A percentile compares a stretch with the other conserved stretches of the same genome.
phyloP scores from a whole-genome alignment of 2,888 invertebrate genomes.

The Arrhopalites spinosus region DNA sequence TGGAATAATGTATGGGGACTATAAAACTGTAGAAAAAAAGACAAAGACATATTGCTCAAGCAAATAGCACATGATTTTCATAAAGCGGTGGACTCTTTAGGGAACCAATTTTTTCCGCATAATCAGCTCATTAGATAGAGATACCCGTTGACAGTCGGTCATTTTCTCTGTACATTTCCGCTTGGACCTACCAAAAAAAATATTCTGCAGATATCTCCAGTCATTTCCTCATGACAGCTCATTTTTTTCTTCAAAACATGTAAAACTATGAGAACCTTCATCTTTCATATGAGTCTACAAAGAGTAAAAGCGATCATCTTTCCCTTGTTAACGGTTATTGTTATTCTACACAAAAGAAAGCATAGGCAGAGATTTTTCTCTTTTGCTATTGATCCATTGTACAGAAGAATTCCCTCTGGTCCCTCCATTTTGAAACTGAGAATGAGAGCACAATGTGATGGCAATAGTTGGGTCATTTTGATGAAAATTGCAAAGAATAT shows the following conservation, averaged over 20 bases:
- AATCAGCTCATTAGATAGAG: conserved; percentile 23
- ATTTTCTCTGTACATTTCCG: conserved; percentile 15
- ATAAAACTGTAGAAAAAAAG: too few relatives aligned
- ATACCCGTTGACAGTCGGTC: conserved; percentile 24
- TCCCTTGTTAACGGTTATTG: not conserved
- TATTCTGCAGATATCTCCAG: conserved; percentile 3
- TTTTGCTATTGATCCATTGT: too few relatives aligned
- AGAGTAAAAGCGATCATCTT: not conserved
- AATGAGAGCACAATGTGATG: too few relatives aligned
- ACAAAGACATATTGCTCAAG: not conserved
- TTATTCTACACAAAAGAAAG: not conserved
- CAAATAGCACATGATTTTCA: conserved; percentile 16
- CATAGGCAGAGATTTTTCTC: too few relatives aligned
- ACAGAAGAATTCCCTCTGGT: too few relatives aligned
- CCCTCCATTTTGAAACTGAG: too few relatives aligned
- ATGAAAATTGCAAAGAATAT: too few relatives aligned
- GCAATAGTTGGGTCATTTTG: too few relatives aligned
- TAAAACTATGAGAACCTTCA: too few relatives aligned
- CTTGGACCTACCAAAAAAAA: not conserved
- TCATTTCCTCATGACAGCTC: conserved; percentile 25
- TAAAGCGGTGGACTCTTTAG: conserved; percentile 6
- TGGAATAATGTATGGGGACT: too few relatives aligned
- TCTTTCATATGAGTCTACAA: too few relatives aligned
- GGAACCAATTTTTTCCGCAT: conserved; percentile 17
- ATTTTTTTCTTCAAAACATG: not conserved